Conservation (phyloP, 2,797 vertebrate genomes). For the Thalassophryne amazonica region DNA sequence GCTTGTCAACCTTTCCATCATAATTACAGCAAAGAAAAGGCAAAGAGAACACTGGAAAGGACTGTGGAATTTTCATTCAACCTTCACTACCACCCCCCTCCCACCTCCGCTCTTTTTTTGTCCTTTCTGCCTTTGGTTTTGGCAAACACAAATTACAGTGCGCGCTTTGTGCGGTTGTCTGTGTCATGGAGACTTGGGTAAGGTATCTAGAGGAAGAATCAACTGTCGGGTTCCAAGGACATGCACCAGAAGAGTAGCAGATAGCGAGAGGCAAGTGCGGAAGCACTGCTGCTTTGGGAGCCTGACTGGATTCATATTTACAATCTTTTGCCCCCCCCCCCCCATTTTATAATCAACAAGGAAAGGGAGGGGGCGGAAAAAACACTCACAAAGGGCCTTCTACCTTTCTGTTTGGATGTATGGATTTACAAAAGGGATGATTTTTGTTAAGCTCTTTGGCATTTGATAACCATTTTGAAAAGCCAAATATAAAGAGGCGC, state of each 20-base stretch:
- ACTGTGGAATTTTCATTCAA: constrained; percentile 71
- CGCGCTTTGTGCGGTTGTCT: constrained; percentile 48
- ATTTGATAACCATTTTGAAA: constrained; percentile 68
- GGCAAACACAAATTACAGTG: constrained; percentile 37
- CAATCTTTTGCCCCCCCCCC: constrained; percentile 40
- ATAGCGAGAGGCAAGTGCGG: constrained; percentile 70
- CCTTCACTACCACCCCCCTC: constrained; percentile 29
- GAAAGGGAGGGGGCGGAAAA: constrained; percentile 37
- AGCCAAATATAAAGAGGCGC: constrained; percentile 68
- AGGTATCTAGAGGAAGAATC: constrained; percentile 74
- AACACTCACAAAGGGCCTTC: constrained; percentile 68
- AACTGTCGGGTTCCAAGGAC: constrained; percentile 88
- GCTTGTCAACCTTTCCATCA: constrained; percentile 31
- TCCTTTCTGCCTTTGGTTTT: constrained; percentile 40
- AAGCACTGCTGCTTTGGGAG: constrained; percentile 82
- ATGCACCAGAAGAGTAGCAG: constrained; percentile 76
- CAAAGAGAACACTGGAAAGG: constrained; percentile 65
- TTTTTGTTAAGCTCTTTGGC: constrained; percentile 68
- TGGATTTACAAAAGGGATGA: constrained; percentile 80
- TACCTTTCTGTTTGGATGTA: constrained; percentile 70
- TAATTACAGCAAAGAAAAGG: constrained; percentile 54
- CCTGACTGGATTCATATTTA: constrained; percentile 77
- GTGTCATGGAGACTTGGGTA: constrained; percentile 81
- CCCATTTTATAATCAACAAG: constrained; percentile 26
- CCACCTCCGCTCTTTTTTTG: constrained; percentile 30